Percentiles rank a stretch among this genome's conserved stretches.
phyloP scores from a whole-genome alignment of 2,113 vertebrate genomes.

The Spea bombifrons region DNA sequence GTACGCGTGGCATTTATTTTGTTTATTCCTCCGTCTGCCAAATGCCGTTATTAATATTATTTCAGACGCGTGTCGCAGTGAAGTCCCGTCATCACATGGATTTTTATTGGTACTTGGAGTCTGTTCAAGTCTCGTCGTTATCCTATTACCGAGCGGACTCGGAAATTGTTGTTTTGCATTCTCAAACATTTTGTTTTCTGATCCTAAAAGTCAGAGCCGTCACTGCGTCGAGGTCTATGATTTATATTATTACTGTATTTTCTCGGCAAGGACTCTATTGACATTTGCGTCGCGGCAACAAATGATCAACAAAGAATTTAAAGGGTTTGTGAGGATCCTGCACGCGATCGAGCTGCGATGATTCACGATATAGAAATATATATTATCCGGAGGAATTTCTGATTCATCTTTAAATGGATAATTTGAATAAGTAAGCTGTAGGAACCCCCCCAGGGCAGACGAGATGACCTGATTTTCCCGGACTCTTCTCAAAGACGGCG shows the following conservation, averaged over 20 bases:
- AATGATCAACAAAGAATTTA: slow-evolving; percentile 31
- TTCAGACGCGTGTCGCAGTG: too few relatives aligned
- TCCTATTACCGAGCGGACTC: neutral
- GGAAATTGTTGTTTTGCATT: slow-evolving; percentile 13
- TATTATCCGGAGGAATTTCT: slow-evolving; percentile 14
- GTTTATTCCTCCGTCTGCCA: too few relatives aligned
- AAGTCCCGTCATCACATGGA: too few relatives aligned
- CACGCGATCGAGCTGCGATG: neutral
- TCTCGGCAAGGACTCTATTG: slow-evolving; percentile 25
- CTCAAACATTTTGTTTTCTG: slow-evolving; percentile 16
- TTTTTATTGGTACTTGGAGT: too few relatives aligned
- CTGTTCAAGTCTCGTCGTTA: neutral
- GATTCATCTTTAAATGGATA: slow-evolving; percentile 19
- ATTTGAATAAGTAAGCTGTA: slow-evolving; percentile 30
- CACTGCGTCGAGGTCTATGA: slow-evolving; percentile 30
- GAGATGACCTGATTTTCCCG: slow-evolving; percentile 28
- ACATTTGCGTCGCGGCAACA: slow-evolving; percentile 29
- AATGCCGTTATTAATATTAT: too few relatives aligned
- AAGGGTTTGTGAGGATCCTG: neutral
- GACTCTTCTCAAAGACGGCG: slow-evolving; percentile 13
- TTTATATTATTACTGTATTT: slow-evolving; percentile 37
- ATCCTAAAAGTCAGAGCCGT: slow-evolving; percentile 29
- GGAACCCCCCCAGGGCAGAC: neutral
- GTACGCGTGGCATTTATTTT: too few relatives aligned
- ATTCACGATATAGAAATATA: neutral